Conservation (phyloP, 2,888 invertebrate genomes). For the Caenorhabditis japonica region DNA sequence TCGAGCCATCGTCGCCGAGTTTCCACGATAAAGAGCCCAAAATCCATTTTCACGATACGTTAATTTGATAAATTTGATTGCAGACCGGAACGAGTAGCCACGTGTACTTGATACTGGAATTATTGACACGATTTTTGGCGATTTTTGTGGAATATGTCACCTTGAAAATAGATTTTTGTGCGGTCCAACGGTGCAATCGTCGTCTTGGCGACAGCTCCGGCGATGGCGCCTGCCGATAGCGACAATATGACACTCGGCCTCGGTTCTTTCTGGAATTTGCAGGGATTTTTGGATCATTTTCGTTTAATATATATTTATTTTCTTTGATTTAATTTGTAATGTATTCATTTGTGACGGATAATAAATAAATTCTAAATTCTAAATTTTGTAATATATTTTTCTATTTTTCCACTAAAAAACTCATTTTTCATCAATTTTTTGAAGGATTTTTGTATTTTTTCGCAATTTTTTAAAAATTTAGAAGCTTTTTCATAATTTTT, state of each 20-base stretch:
- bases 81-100: constrained; percentile 79
- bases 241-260: constrained; percentile 82
- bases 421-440: constrained; percentile 7
- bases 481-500: too few relatives aligned
- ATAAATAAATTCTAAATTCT: too few relatives aligned
- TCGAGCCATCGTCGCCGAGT: constrained; percentile 97
- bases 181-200: constrained; percentile 96
- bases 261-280: constrained; percentile 31
- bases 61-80: constrained; percentile 79
- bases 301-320: too few relatives aligned
- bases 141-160: constrained; percentile 61
- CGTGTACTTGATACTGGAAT: constrained; percentile 77
- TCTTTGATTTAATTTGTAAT: too few relatives aligned
- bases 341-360: too few relatives aligned
- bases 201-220: constrained; percentile 94
- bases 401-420: too few relatives aligned
- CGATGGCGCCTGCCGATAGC: constrained; percentile 90
- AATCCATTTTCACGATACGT: constrained; percentile 87
- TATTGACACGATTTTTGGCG: constrained; percentile 1
- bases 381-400: too few relatives aligned
- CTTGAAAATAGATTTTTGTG: constrained; percentile 97
- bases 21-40: constrained; percentile 86
- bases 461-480: constrained; percentile 1
- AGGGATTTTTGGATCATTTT: too few relatives aligned
- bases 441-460: not conserved